Base-by-base conservation (phyloP, 2,888 invertebrate genomes). In the Phaedon cochleariae region DNA sequence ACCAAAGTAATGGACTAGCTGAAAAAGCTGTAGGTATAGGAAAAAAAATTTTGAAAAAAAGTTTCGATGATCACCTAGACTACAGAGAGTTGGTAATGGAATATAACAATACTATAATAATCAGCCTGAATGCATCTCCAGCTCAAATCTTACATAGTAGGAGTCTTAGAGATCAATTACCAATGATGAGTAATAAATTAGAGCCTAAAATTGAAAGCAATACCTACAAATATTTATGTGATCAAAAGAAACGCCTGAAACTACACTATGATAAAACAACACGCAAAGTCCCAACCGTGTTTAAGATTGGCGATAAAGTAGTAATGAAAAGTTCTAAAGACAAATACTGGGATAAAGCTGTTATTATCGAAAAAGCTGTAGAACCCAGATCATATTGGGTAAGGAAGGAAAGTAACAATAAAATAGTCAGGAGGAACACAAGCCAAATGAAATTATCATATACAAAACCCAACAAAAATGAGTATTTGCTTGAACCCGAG, bases 1-100 rank as follows among this genome's bases (percentile, higher is more conserved):
- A 69, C 34, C 62, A 66, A 62, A 66, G 67, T 48, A 74, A 73
- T 53, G 71, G 73, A 2, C 37, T 72, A 45, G 68, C 71, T 10
- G 73, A 73, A 65, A 72, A 72, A 58, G 69, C 67, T 22, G 71
- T 75, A 6, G 52, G 31, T 53, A 73, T 74, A 22, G 58, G 60
- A 0, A 68, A 75, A 70, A 69, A 71, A 55, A 75, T 74, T 49
- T 69, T 77, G 59, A 51, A 64, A 21, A 74, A 72, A 61, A 60
- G 70, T 49, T 41, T 48, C 1, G 65, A 69, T 26, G 68, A 69
- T 59, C 64, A 65, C 41, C 18, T 4, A 18, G 68, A 71, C 62
- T 70, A 45, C 60, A 67, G 68, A 57, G 68, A 73, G 20, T 15
- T 62, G n/a, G 9, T 73, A 29, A 6, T 73, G 34, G 73, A 69